Evolutionary conservation across 2,888 invertebrate species (phyloP), one percentile per base, ranked within the genome.

Genomic region (Stenichneumon culpator): DNA sequence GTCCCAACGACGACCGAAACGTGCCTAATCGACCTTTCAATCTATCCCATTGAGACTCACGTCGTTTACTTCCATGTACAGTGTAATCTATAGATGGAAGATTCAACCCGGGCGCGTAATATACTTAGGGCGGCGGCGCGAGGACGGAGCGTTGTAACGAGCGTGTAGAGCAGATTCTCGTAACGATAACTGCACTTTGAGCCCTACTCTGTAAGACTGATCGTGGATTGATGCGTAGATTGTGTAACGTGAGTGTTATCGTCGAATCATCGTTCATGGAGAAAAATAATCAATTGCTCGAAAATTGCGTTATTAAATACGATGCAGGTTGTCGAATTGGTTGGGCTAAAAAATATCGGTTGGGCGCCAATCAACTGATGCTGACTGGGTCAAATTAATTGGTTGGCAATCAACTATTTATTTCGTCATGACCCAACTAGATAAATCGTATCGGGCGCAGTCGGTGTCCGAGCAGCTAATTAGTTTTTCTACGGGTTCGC

Each of bases 1-100:
- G 36, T 57, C 57, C 63, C 65, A 22, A 22, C 74, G 54, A 52
- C 63, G 72, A 44, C 70, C 78, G 63, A 69, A 79, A 70, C 79
- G 75, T 79, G 79, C 75, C 79, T 75, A 79, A 83, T 70, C 83
- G 83, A 83, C 63, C 73, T 65, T 83, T 83, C 75, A 70, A 81
- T 81, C 81, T 81, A 57, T 81, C 60, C 74, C 50, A 74, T 75
- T 63, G 57, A 69, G 81, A 75, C 69, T 63, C 68, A n/a, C 67
- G 60, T 39, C 69, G 32, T 68, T 54, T 28, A n/a, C 28, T 67
- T 44, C 57, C 60, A 28, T 72, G 52, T 73, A 52, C 63, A 52
- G 14, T 22, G 54, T 72, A 19, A 52, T 72, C 72, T 28, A 39
- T 70, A 32, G 25, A 54, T 54, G 54, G 60, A 39, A 67, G 39